Conservation (phyloP, 1,140 invertebrate genomes). For the Globodera rostochiensis region DNA sequence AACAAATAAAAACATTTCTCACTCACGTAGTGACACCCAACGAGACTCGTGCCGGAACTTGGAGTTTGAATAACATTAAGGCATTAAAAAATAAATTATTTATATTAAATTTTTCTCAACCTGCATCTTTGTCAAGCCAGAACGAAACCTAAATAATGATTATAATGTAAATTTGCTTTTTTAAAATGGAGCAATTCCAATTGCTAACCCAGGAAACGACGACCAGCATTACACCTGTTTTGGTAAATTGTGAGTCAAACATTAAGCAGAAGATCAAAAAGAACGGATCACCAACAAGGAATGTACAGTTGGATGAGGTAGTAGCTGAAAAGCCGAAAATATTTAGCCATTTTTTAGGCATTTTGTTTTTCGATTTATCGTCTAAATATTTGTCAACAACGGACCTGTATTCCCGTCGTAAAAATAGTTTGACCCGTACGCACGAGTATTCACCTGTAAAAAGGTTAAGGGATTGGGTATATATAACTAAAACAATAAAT, state of each 20-base stretch:
- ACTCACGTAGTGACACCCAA: constrained; percentile 83
- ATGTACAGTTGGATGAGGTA: constrained; percentile 81
- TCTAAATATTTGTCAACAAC: constrained; percentile 46
- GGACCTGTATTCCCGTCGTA: constrained; percentile 68
- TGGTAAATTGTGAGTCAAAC: constrained; percentile 32
- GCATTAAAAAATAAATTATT: not conserved
- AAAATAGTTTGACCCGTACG: constrained; percentile 57
- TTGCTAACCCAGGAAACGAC: constrained; percentile 27
- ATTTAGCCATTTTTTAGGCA: not conserved
- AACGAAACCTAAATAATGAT: constrained; percentile 87
- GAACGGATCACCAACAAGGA: constrained; percentile 64
- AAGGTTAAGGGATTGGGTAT: constrained; percentile 16
- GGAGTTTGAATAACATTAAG: not conserved
- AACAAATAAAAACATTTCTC: constrained; percentile 14
- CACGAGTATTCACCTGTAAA: constrained; percentile 74
- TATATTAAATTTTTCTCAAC: constrained; percentile 13
- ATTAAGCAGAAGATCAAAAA: not conserved
- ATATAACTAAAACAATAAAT: not conserved
- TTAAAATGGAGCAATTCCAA: not conserved
- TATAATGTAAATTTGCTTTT: not conserved
- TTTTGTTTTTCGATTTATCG: not conserved
- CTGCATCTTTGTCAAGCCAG: constrained; percentile 78
- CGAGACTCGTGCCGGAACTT: constrained; percentile 86
- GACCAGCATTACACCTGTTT: constrained; percentile 20
- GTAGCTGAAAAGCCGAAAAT: constrained; percentile 76